These are phyloP conservation scores for Alsophila aescularia DNA, from an alignment of 2,888 invertebrate species.

Conservation along the genomic window DNA sequence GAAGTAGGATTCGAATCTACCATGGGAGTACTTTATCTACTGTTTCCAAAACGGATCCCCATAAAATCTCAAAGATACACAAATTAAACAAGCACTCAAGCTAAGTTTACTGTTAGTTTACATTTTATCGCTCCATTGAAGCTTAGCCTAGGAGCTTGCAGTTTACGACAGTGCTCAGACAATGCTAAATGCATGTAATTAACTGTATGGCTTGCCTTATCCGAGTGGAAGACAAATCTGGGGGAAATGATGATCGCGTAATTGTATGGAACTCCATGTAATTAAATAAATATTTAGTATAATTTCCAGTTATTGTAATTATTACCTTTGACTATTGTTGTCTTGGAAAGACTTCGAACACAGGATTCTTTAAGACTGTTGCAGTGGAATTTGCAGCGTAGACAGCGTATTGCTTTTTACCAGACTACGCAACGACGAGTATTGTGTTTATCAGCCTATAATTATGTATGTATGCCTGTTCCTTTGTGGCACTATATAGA, in stretches of 20 bases:
- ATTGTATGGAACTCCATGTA: conserved; percentile 19
- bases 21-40: no score
- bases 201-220: conserved; percentile 31
- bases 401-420: no score
- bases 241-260: conserved; percentile 16
- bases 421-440: no score
- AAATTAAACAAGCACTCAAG: conserved; percentile 21
- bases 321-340: conserved; percentile 17
- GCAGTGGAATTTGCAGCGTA: no score
- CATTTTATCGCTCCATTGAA: conserved; percentile 37
- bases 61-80: conserved; percentile 21
- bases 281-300: neutral
- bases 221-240: conserved; percentile 26
- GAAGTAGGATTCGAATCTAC: no score
- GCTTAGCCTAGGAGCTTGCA: conserved; percentile 34
- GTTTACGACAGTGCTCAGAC: conserved; percentile 33
- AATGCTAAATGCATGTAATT: conserved; percentile 34
- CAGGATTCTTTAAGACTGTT: no score
- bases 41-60: neutral
- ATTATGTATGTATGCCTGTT: no score
- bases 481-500: no score
- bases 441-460: no score
- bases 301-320: conserved; percentile 14
- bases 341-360: no score
- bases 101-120: conserved; percentile 30